phyloP scores from a whole-genome alignment of 2,797 vertebrate genomes.

The Cossypha caffra region DNA sequence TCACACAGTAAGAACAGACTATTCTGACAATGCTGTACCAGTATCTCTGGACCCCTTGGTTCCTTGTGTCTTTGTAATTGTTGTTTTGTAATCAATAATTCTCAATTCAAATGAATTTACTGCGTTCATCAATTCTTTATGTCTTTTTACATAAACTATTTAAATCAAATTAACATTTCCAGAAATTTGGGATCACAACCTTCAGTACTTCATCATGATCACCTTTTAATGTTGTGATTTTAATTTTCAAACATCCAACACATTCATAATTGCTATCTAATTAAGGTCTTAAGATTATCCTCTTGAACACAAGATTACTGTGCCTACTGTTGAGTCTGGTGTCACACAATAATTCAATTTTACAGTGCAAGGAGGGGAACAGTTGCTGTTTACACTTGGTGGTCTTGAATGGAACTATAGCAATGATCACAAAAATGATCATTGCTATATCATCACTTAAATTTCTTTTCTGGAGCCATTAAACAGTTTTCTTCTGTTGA shows the following conservation, averaged over 20 bases:
- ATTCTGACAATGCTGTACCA: neutral
- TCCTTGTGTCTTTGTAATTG: neutral
- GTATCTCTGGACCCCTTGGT: neutral
- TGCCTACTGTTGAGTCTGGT: neutral
- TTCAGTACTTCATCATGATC: neutral
- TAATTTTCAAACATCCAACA: neutral
- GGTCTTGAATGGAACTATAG: neutral
- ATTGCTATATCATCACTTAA: neutral
- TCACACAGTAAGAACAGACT: neutral
- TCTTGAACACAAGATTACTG: neutral
- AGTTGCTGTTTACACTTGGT: neutral
- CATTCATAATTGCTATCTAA: accelerated
- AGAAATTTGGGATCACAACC: neutral
- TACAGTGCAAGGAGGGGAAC: neutral
- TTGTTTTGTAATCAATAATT: neutral
- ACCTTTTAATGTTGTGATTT: neutral
- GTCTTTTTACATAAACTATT: neutral
- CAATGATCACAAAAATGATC: neutral
- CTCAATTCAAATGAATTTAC: neutral
- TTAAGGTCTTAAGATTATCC: neutral
- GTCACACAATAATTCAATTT: neutral
- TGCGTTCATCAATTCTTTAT: accelerated
- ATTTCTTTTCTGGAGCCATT: neutral
- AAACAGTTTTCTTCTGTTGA: neutral
- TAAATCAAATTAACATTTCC: neutral